phyloP scores from a whole-genome alignment of 2,888 invertebrate genomes.

The Odiellus spinosus region DNA sequence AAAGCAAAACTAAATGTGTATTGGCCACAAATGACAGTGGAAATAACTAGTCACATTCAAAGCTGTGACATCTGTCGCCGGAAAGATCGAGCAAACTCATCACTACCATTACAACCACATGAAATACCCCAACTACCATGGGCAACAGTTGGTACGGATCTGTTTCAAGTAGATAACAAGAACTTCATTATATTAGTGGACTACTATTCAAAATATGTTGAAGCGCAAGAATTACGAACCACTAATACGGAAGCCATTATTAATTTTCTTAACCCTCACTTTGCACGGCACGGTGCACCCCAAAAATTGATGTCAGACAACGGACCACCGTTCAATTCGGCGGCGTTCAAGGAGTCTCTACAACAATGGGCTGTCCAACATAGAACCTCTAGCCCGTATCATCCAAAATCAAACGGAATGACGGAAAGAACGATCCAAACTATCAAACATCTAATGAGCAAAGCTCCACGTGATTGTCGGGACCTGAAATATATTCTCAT shows the following conservation, averaged over 20 bases:
- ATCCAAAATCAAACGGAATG: constrained; percentile 1
- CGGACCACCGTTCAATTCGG: background rate
- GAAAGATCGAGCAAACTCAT: background rate
- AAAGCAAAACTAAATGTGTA: background rate
- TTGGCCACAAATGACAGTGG: constrained; percentile 2
- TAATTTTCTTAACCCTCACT: too few relatives aligned
- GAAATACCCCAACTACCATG: background rate
- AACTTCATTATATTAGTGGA: background rate
- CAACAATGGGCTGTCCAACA: background rate
- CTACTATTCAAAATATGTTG: background rate
- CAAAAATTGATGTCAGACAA: background rate
- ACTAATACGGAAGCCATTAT: background rate
- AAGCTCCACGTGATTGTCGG: background rate
- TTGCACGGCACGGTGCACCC: background rate
- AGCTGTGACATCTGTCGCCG: background rate
- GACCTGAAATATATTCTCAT: background rate
- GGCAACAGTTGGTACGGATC: background rate
- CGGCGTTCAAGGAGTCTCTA: background rate
- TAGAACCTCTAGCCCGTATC: constrained; percentile 1
- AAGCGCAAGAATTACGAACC: background rate
- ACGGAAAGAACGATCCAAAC: constrained; percentile 1
- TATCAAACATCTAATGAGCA: background rate
- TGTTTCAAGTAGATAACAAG: background rate
- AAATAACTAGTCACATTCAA: background rate
- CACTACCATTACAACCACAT: background rate